phyloP scores from a whole-genome alignment of 2,888 invertebrate genomes.

The Euplexia lucipara region DNA sequence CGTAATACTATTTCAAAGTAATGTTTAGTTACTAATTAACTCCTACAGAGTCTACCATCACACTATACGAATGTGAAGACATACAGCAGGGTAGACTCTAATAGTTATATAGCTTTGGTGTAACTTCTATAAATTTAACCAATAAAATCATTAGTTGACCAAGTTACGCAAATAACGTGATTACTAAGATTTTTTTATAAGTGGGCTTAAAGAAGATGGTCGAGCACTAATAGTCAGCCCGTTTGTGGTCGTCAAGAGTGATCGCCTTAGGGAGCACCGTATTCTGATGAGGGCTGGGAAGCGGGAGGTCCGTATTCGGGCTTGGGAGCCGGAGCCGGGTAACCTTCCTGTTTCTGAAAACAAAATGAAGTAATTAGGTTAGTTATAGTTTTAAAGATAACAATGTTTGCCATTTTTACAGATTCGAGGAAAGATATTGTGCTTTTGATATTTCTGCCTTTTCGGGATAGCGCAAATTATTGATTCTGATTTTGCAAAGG shows the following conservation, averaged over 20 bases:
- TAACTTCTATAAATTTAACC: constrained; percentile 41
- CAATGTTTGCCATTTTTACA: too few species aligned
- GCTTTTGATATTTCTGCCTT: too few species aligned
- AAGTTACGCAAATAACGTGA: constrained; percentile 40
- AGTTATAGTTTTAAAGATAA: too few species aligned
- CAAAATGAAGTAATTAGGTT: constrained; percentile 9
- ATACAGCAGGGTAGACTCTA: constrained; percentile 18
- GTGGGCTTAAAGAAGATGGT: constrained; percentile 65
- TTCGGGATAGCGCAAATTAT: too few species aligned
- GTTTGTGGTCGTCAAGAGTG: constrained; percentile 69
- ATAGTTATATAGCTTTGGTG: constrained; percentile 57
- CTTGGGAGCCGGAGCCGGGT: constrained; percentile 86
- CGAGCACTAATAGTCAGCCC: constrained; percentile 67
- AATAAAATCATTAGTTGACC: constrained; percentile 29
- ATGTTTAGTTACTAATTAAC: background rate
- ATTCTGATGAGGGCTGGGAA: constrained; percentile 90
- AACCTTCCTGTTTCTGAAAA: constrained; percentile 91
- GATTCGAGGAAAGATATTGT: too few species aligned
- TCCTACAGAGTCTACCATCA: constrained; percentile 11
- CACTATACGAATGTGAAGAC: constrained; percentile 18
- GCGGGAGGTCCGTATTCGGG: constrained; percentile 88
- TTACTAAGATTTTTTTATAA: constrained; percentile 54
- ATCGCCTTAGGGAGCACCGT: constrained; percentile 90
- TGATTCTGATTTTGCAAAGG: too few species aligned
- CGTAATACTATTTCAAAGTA: constrained; percentile 12